Conservation (phyloP, 2,888 invertebrate genomes). For the Orthosia gothica region DNA sequence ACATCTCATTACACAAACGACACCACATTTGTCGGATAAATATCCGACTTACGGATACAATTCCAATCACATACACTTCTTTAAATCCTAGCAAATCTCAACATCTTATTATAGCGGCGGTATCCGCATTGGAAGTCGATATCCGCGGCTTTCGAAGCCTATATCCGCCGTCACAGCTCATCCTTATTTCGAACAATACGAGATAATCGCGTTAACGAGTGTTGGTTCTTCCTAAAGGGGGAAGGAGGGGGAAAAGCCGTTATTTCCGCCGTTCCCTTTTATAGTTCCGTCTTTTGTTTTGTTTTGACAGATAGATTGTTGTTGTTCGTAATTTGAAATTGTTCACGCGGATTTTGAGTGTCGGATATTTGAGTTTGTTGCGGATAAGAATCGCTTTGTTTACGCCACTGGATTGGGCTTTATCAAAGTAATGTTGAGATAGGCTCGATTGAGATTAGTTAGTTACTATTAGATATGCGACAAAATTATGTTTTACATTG, state of each 20-base stretch:
- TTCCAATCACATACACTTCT: conserved; percentile 17
- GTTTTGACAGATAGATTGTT: conserved; percentile 42
- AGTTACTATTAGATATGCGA: neutral
- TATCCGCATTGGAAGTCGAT: conserved; percentile 50
- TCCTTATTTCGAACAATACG: conserved; percentile 53
- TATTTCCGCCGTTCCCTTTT: conserved; percentile 52
- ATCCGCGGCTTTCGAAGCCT: conserved; percentile 46
- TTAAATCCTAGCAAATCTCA: conserved; percentile 11
- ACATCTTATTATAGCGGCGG: conserved; percentile 14
- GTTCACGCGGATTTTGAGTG: conserved; percentile 35
- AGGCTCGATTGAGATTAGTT: neutral
- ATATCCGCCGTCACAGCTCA: conserved; percentile 45
- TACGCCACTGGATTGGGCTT: neutral
- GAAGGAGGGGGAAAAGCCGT: conserved; percentile 31
- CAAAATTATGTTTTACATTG: no score
- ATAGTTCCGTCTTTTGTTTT: conserved; percentile 43
- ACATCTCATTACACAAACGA: conserved; percentile 21
- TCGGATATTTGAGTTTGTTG: conserved; percentile 32
- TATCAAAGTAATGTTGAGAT: neutral
- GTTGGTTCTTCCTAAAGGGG: conserved; percentile 40
- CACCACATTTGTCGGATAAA: conserved; percentile 3
- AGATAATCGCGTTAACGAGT: conserved; percentile 63
- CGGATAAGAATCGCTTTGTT: conserved; percentile 18
- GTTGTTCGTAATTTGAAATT: conserved; percentile 46
- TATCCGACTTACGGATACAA: conserved; percentile 49